A percentile compares a stretch with the other conserved stretches of the same genome.
These are phyloP conservation scores for Gambusia yucatana DNA, from an alignment of 2,797 vertebrate species.

Conservation along the genomic window DNA sequence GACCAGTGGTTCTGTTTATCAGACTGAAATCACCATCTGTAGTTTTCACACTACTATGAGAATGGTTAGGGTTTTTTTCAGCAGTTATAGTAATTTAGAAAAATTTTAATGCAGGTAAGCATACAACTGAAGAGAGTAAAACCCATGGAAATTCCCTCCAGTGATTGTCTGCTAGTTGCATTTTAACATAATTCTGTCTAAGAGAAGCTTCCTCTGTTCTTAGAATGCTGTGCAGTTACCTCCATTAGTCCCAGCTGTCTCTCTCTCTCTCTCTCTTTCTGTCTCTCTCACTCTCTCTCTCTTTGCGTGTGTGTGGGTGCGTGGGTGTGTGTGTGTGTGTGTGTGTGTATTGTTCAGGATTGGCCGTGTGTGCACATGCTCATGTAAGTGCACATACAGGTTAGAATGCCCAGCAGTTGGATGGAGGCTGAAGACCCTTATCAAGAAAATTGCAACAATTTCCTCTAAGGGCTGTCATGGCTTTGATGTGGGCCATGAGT, in stretches of 20 bases:
- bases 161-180: slow-evolving; percentile 16
- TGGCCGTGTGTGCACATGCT: slow-evolving; percentile 7
- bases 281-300: not conserved
- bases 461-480: slow-evolving; percentile 49
- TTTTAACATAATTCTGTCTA: slow-evolving; percentile 23
- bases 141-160: slow-evolving; percentile 59
- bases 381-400: slow-evolving; percentile 4
- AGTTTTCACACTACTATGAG: slow-evolving; percentile 30
- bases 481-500: slow-evolving; percentile 67
- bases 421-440: slow-evolving; percentile 34
- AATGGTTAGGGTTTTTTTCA: slow-evolving; percentile 23
- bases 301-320: not conserved
- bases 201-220: slow-evolving; percentile 67
- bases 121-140: slow-evolving; percentile 19
- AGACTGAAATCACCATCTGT: not conserved
- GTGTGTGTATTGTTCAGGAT: not conserved
- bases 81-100: slow-evolving; percentile 23
- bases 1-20: not conserved
- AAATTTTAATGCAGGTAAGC: slow-evolving; percentile 10
- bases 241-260: slow-evolving; percentile 10
- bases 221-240: slow-evolving; percentile 46
- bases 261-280: not conserved
- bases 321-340: not conserved
- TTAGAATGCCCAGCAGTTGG: slow-evolving; percentile 33
- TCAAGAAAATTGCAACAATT: slow-evolving; percentile 50